Percentiles rank a stretch among this genome's conserved stretches.
Evolutionary conservation across 2,888 invertebrate genomes (phyloP).

Genomic region (Drosophila emarginata): DNA sequence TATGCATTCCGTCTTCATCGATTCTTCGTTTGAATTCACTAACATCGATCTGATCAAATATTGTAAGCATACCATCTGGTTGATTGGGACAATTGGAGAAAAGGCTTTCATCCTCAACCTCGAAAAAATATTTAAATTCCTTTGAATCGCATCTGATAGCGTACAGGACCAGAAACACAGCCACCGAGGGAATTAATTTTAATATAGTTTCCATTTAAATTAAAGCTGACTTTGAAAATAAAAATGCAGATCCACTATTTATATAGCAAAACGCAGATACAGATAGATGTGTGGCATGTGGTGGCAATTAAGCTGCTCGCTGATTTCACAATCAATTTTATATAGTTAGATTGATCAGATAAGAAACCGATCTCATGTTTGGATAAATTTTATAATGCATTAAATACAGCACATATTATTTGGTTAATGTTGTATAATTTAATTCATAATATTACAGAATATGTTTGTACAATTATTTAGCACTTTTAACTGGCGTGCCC

Average conservation of each 20-base stretch:
- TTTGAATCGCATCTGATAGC: not conserved
- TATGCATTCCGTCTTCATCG: too few relatives aligned
- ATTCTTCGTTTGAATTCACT: not conserved
- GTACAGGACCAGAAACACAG: not conserved
- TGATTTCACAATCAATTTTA: not conserved
- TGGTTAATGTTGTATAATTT: conserved; percentile 31
- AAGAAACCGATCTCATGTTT: not conserved
- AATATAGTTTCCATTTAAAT: not conserved
- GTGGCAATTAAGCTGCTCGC: not conserved
- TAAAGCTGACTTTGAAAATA: not conserved
- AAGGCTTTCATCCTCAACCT: not conserved
- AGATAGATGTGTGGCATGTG: not conserved
- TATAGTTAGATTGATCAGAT: not conserved
- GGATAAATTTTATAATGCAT: not conserved
- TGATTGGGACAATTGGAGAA: not conserved
- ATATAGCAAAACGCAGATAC: too few relatives aligned
- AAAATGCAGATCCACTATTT: not conserved
- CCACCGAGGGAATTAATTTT: not conserved
- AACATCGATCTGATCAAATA: not conserved
- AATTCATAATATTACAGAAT: conserved; percentile 31
- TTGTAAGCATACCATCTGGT: not conserved
- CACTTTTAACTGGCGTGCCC: conserved; percentile 34
- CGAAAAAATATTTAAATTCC: not conserved
- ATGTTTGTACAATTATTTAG: conserved; percentile 51
- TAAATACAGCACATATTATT: not conserved